Evolutionary conservation across 2,888 invertebrate species (phyloP).

Genomic region (Trissolcus brochymenae): DNA sequence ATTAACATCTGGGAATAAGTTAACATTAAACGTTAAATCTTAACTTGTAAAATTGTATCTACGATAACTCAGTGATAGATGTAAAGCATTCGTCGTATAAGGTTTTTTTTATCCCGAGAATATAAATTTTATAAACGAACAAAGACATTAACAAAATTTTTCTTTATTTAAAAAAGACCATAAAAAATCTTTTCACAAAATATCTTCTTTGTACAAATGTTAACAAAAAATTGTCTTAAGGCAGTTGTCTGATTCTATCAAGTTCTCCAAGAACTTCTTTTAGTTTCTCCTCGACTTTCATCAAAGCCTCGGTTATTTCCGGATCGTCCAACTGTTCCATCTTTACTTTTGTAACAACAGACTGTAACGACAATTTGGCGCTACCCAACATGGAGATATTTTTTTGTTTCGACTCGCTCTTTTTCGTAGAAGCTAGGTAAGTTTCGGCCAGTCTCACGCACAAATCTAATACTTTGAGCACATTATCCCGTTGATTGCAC

Average conservation of each 20-base stretch:
- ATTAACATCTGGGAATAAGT: too few species aligned
- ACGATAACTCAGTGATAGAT: background rate
- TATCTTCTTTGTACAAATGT: background rate
- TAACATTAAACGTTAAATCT: background rate
- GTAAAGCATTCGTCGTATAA: background rate
- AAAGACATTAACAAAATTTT: background rate
- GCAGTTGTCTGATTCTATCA: conserved; percentile 57
- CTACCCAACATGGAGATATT: conserved; percentile 67
- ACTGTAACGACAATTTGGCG: conserved; percentile 70
- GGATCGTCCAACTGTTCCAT: conserved; percentile 74
- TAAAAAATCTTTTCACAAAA: background rate
- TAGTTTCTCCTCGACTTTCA: conserved; percentile 69
- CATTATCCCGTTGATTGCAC: conserved; percentile 80
- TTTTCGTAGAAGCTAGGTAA: conserved; percentile 78
- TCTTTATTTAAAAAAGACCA: background rate
- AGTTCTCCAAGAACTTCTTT: conserved; percentile 65
- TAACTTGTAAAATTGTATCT: background rate
- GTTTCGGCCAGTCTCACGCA: conserved; percentile 80
- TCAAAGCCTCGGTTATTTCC: conserved; percentile 63
- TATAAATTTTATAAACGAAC: background rate
- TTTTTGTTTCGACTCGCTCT: conserved; percentile 76
- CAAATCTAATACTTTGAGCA: conserved; percentile 80
- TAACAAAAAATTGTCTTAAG: background rate
- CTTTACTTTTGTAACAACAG: conserved; percentile 74
- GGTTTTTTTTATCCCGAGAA: background rate